Conservation (phyloP, 2,113 vertebrate genomes). For the Festucalex cinctus region DNA sequence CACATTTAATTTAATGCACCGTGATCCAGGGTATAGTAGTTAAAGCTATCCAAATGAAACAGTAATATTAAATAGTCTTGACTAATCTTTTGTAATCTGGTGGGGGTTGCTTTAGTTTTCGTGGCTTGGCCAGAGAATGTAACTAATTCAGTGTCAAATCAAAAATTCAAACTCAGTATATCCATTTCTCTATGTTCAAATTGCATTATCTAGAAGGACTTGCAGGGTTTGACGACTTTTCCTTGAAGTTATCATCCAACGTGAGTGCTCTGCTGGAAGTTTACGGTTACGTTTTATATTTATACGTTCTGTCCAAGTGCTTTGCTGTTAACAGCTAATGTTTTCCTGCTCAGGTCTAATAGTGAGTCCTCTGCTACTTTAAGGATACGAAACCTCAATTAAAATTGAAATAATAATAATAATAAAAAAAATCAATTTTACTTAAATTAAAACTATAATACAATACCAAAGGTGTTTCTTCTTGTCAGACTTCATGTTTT, state of each 20-base stretch:
- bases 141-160: neutral
- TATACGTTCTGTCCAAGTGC: neutral
- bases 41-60: neutral
- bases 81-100: constrained; percentile 6
- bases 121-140: neutral
- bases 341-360: neutral
- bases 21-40: neutral
- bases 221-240: neutral
- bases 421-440: neutral
- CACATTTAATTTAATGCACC: neutral
- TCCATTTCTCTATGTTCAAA: neutral
- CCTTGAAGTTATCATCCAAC: constrained; percentile 1
- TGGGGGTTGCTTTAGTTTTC: neutral
- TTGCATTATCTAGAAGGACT: neutral
- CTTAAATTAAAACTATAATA: neutral
- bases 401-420: constrained; percentile 3
- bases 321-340: neutral
- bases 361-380: neutral
- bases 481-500: neutral
- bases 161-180: neutral
- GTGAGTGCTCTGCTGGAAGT: neutral
- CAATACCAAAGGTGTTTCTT: neutral
- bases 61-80: neutral
- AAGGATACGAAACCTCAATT: neutral
- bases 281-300: neutral